phyloP scores from a whole-genome alignment of 2,888 invertebrate species.

The Tuta absoluta region DNA sequence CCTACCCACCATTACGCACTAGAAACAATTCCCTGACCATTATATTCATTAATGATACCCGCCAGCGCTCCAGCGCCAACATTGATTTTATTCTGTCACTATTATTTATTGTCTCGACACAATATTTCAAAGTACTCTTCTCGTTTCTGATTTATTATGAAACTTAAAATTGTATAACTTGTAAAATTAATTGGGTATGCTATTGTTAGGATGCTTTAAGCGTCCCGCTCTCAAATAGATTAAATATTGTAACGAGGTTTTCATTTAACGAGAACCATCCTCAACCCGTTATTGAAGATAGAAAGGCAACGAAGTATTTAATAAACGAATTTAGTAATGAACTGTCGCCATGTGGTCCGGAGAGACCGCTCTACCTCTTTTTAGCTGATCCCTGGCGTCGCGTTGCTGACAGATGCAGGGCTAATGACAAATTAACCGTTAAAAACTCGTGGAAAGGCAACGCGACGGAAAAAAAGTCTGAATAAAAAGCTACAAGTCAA shows the following conservation, averaged over 20 bases:
- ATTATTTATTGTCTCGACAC: slow-evolving; percentile 49
- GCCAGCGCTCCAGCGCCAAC: slow-evolving; percentile 46
- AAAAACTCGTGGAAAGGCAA: slow-evolving; percentile 64
- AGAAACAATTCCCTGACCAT: slow-evolving; percentile 73
- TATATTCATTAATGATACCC: slow-evolving; percentile 69
- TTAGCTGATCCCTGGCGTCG: slow-evolving; percentile 47
- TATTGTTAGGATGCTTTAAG: slow-evolving; percentile 14
- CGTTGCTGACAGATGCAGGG: slow-evolving; percentile 67
- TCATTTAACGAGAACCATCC: background rate
- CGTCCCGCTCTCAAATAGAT: slow-evolving; percentile 16
- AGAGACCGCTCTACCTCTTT: slow-evolving; percentile 44
- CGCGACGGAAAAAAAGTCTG: slow-evolving; percentile 54
- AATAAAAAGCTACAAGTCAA: slow-evolving; percentile 55
- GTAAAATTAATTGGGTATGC: slow-evolving; percentile 22
- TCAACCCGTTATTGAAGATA: background rate
- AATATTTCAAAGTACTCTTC: slow-evolving; percentile 36
- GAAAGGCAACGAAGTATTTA: background rate
- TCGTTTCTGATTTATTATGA: slow-evolving; percentile 32
- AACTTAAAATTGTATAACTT: slow-evolving; percentile 37
- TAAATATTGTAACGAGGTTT: slow-evolving; percentile 14
- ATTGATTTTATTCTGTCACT: slow-evolving; percentile 56
- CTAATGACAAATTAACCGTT: slow-evolving; percentile 75
- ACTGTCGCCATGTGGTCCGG: slow-evolving; percentile 4
- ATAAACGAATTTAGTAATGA: background rate
- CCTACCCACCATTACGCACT: slow-evolving; percentile 70